Evolutionary conservation across 2,797 vertebrate species (phyloP).

Genomic region (Rhinoraja longicauda): DNA sequence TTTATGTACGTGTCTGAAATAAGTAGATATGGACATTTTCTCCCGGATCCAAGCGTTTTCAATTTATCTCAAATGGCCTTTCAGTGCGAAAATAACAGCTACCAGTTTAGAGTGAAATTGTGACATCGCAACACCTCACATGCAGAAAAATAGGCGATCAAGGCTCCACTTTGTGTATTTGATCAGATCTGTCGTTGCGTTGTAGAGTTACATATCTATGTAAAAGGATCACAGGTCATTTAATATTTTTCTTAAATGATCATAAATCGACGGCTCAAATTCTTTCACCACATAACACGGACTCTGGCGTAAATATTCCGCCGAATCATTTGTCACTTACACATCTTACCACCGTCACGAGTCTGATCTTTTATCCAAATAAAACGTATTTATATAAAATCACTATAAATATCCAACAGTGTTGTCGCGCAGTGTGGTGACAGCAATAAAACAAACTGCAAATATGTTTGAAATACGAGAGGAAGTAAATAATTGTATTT

Average conservation of each 20-base stretch:
- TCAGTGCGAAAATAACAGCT: background rate
- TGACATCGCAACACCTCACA: no score
- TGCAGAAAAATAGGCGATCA: background rate
- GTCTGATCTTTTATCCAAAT: background rate
- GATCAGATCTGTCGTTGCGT: background rate
- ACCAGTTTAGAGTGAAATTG: background rate
- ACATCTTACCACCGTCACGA: no score
- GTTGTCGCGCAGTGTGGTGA: slow-evolving; percentile 28
- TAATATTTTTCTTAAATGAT: background rate
- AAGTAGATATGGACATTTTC: background rate
- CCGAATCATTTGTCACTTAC: background rate
- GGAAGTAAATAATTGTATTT: background rate
- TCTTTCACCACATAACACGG: no score
- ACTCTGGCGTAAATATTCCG: background rate
- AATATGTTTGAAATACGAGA: background rate
- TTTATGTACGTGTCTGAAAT: background rate
- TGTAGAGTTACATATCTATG: background rate
- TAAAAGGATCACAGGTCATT: background rate
- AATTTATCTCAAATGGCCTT: background rate
- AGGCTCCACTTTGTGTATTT: no score
- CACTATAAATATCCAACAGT: slow-evolving; percentile 40
- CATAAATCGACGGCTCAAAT: background rate
- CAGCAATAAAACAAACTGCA: background rate
- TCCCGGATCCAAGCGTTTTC: background rate
- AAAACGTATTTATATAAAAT: background rate